Evolutionary conservation across 2,797 vertebrate species (phyloP), one percentile per base, ranked within the genome.

Genomic region (Streptopelia turtur): DNA sequence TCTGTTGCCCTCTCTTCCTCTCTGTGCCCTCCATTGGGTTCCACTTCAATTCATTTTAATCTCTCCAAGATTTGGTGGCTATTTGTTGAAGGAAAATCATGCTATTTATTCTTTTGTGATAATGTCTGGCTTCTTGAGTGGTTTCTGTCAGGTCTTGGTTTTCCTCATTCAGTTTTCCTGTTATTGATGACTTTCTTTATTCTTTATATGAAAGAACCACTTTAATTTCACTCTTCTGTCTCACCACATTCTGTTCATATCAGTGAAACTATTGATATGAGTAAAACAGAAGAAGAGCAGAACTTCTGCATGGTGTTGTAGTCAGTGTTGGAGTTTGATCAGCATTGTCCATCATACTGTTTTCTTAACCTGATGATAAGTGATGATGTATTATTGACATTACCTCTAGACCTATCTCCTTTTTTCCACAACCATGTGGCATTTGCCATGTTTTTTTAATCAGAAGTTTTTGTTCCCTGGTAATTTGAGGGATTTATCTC

Each of bases 31-130:
- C 80, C 61, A 8, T 1, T 90, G 77, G 23, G 52, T 93, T 97
- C 87, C 37, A 77, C 56, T 89, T 90, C 71, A 90, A 39, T 89
- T 74, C 53, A 39, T 90, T 94, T 94, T 63, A 82, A 79, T 33
- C n/a, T 53, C 49, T 82, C 50, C 63, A 88, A 93, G 89, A 71
- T 87, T 53, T 75, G 78, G 70, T 74, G 91, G 68, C 41, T 74
- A 76, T 95, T 71, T 90, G 66, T 77, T 45, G 91, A 87, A 90
- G 52, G 5, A 77, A 60, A 93, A 68, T 55, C 35, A 13, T 41
- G 12, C 39, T 60, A 10, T 66, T 89, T 78, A 57, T 94, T 53
- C 30, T 77, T 92, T 82, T 47, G 33, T 86, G 55, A 56, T 52
- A 69, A 75, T 15, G 25, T 7, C 59, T 86, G 66, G 2, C 52